These are phyloP conservation scores for Rhabdomys dilectus DNA, from an alignment of 2,113 vertebrate genomes.

Conservation along the genomic window DNA sequence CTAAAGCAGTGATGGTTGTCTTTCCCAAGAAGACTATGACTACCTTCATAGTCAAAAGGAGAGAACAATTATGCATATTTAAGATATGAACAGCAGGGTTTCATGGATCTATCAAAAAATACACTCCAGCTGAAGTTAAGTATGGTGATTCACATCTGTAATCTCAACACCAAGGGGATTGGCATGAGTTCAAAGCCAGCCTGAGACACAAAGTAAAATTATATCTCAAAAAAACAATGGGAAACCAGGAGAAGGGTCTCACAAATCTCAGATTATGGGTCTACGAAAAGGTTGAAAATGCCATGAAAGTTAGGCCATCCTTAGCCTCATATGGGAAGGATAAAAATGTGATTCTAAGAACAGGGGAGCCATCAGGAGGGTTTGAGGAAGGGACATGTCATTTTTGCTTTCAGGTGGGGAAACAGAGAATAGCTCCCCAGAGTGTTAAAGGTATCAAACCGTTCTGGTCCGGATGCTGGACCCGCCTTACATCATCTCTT, in stretches of 20 bases:
- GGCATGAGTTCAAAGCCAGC: background rate
- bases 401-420: background rate
- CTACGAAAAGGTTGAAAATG: background rate
- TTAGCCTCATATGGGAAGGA: background rate
- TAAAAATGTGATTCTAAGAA: background rate
- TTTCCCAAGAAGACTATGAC: background rate
- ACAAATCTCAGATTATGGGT: background rate
- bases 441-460: background rate
- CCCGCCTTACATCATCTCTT: background rate
- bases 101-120: background rate
- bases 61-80: background rate
- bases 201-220: background rate
- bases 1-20: background rate
- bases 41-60: background rate
- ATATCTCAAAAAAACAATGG: background rate
- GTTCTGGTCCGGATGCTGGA: background rate
- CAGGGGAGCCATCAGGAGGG: background rate
- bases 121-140: background rate
- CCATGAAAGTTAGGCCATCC: background rate
- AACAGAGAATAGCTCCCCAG: background rate
- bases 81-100: background rate
- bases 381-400: background rate
- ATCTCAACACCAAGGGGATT: background rate
- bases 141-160: background rate
- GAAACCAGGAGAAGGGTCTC: background rate